Evolutionary conservation across 2,113 vertebrate species (phyloP).

Genomic region (Penelope pileata): DNA sequence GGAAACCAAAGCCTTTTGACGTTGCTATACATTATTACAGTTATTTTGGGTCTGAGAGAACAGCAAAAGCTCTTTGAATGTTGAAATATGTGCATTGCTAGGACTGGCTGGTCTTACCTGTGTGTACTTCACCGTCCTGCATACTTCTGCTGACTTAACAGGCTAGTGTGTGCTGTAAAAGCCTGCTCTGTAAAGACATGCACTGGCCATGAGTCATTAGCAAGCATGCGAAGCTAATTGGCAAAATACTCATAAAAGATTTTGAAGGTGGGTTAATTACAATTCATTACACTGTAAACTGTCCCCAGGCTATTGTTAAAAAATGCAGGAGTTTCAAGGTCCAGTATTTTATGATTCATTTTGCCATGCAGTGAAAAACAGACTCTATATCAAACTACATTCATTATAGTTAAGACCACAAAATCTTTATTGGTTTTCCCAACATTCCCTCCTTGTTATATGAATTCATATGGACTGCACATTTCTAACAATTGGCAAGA

Average conservation of each 20-base stretch:
- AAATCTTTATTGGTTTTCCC: constrained; percentile 85
- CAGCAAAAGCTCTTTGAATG: constrained; percentile 32
- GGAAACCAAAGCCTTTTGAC: constrained; percentile 76
- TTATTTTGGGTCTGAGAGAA: constrained; percentile 53
- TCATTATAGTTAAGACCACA: constrained; percentile 85
- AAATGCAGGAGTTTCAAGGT: constrained; percentile 84
- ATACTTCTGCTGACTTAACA: constrained; percentile 75
- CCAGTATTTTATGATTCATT: constrained; percentile 87
- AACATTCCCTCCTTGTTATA: constrained; percentile 83
- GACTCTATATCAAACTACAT: constrained; percentile 86
- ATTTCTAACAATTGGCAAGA: constrained; percentile 83
- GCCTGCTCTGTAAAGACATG: constrained; percentile 80
- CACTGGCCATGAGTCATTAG: constrained; percentile 83
- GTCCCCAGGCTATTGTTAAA: constrained; percentile 86
- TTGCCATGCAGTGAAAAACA: constrained; percentile 86
- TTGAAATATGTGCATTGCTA: not conserved
- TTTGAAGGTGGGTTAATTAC: constrained; percentile 89
- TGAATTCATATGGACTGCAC: constrained; percentile 86
- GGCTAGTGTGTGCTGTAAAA: constrained; percentile 67
- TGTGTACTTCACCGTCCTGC: constrained; percentile 31
- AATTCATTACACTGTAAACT: constrained; percentile 85
- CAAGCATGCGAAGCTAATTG: constrained; percentile 84
- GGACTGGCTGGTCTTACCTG: constrained; percentile 65
- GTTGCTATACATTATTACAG: constrained; percentile 69
- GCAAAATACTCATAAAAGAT: constrained; percentile 85